Evolutionary conservation across 2,797 vertebrate species (phyloP).

Genomic region (Micromesistius poutassou): DNA sequence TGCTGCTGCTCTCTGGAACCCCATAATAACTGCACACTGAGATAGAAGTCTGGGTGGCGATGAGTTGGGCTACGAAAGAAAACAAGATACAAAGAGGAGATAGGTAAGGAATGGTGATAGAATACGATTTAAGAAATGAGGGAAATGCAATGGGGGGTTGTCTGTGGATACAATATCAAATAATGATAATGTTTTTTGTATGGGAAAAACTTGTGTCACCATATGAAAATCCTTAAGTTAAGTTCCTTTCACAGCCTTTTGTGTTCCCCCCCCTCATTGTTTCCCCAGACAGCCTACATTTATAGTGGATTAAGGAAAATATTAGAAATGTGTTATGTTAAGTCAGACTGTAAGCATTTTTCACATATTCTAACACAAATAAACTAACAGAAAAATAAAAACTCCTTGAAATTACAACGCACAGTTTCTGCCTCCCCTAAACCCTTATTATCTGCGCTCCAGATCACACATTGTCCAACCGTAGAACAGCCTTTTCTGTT

Average conservation of each 20-base stretch:
- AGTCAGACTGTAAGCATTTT: background rate
- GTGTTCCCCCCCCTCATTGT: background rate
- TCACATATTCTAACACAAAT: background rate
- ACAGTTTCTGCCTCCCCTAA: background rate
- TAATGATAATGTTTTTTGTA: background rate
- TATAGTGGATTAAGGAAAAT: background rate
- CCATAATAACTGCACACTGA: slow-evolving; percentile 57
- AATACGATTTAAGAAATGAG: background rate
- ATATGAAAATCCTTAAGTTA: background rate
- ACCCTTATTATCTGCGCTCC: background rate
- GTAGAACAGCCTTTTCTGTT: slow-evolving; percentile 17
- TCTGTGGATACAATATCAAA: background rate
- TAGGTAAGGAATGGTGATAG: slow-evolving; percentile 1
- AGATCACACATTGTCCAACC: background rate
- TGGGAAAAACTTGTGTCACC: background rate
- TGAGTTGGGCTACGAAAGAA: background rate
- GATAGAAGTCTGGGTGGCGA: slow-evolving; percentile 16
- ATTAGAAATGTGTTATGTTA: background rate
- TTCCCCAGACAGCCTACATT: background rate
- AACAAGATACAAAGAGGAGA: background rate
- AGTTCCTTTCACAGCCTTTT: background rate
- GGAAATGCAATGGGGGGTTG: background rate
- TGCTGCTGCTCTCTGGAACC: slow-evolving; percentile 70
- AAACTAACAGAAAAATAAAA: background rate
- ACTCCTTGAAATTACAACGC: background rate